Conservation (phyloP, 2,113 vertebrate species). For the Scopus umbretta region DNA sequence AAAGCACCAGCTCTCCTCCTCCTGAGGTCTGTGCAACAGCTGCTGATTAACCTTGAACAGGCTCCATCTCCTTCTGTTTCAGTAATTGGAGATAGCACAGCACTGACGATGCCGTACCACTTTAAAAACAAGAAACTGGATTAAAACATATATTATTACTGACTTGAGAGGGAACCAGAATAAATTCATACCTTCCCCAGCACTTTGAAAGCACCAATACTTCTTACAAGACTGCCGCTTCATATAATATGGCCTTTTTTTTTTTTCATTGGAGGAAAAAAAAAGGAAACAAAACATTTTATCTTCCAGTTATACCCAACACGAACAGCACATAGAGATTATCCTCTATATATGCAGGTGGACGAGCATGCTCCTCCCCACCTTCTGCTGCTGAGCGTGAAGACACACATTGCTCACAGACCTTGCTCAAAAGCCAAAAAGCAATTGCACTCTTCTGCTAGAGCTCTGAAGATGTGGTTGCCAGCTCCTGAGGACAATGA, state of each 20-base stretch:
- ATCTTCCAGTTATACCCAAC: neutral
- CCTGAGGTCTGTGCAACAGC: constrained; percentile 1
- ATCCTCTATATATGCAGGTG: neutral
- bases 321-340: neutral
- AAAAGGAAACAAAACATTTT: neutral
- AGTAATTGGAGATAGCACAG: neutral
- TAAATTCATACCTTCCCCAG: neutral
- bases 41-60: constrained; percentile 54
- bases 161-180: neutral
- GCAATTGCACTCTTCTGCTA: neutral
- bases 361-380: neutral
- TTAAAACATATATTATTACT: neutral
- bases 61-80: constrained; percentile 41
- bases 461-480: neutral
- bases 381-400: neutral
- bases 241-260: neutral
- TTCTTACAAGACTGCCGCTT: neutral
- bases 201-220: neutral
- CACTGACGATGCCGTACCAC: neutral
- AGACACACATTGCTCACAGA: neutral
- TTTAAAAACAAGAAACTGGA: neutral
- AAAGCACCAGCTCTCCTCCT: constrained; percentile 15
- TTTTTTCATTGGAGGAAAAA: too few species aligned
- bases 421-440: neutral
- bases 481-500: neutral